phyloP scores from a whole-genome alignment of 2,888 invertebrate species.

The Lasioglossum vierecki region DNA sequence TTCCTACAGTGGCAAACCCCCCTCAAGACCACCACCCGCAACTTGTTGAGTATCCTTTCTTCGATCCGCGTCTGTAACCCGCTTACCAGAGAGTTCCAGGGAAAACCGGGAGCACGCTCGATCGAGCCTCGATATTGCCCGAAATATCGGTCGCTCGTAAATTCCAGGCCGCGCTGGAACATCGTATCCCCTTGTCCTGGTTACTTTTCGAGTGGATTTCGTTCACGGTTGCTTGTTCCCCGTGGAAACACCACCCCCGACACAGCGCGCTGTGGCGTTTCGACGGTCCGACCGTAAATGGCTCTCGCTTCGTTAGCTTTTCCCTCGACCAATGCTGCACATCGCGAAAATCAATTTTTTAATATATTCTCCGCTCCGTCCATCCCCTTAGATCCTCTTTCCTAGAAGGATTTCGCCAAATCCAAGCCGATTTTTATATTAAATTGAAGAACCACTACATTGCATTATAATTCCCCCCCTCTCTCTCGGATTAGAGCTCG shows the following conservation, averaged over 20 bases:
- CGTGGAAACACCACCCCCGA: background rate
- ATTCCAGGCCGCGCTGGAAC: background rate
- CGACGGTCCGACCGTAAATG: background rate
- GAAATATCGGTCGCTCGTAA: constrained; percentile 17
- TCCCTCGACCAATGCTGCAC: background rate
- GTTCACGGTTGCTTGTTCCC: background rate
- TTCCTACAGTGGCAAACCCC: background rate
- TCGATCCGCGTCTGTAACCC: constrained; percentile 5
- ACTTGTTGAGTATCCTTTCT: constrained; percentile 59
- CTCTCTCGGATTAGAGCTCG: too few relatives aligned
- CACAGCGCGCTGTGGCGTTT: background rate
- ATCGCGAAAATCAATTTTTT: background rate
- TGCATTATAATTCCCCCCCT: too few relatives aligned
- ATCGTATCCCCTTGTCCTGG: background rate
- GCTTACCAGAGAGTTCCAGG: constrained; percentile 9
- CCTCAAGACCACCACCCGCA: constrained; percentile 13
- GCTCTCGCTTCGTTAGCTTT: background rate
- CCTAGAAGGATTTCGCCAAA: background rate
- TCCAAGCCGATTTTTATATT: too few relatives aligned
- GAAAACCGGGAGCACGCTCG: constrained; percentile 1
- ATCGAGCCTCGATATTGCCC: constrained; percentile 23
- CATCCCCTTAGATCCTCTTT: background rate
- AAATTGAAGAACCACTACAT: too few relatives aligned
- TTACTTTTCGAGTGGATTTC: constrained; percentile 20
- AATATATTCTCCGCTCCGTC: background rate